Evolutionary conservation across 2,797 vertebrate genomes (phyloP), one percentile per base, ranked within the genome.

Genomic region (Oreochromis mossambicus): DNA sequence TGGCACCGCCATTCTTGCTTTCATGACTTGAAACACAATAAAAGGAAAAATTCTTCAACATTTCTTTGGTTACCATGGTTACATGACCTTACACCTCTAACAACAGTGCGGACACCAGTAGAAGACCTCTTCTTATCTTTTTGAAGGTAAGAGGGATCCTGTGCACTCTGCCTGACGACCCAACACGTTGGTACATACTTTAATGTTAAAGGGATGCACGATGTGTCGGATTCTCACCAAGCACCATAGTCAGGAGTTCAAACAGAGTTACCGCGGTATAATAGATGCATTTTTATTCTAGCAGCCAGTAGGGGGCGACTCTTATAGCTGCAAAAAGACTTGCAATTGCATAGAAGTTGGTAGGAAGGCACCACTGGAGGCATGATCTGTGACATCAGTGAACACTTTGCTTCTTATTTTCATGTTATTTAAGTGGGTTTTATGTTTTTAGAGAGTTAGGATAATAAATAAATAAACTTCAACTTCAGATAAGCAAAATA

Each of bases 221-320:
- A 46, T 48, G 41, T 46, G 68, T 73, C 24, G 17, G 68, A 29
- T 29, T 48, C 68, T 29, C 21, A 48, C 4, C 9, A 46, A 48
- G 68, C 15, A 29, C 6, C 3, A 1, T 1, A 24, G 41, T 73
- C 41, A 19, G 41, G 14, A 29, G 41, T 19, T 29, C 41, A 0
- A 29, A 29, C 41, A 26, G 13, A 0, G 41, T 29, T 48, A 7
- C 24, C 68, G 32, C 2, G 15, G 6, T 48, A 0, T 8, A 11
- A 19, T 29, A 12, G 24, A n/a, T 63, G 19, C 6, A 26, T 29
- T n/a, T 38, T 63, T 7, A 11, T 19, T 29, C 24, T 48, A 19
- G 26, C 9, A 29, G 41, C 15, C 68, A 48, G 24, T 48, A 73
- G 68, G 2, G 41, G 68, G 41, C 24, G 15, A 73, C 24, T 73